These are phyloP conservation scores for Tautogolabrus adspersus DNA, from an alignment of 2,113 vertebrate genomes.

Conservation along the genomic window DNA sequence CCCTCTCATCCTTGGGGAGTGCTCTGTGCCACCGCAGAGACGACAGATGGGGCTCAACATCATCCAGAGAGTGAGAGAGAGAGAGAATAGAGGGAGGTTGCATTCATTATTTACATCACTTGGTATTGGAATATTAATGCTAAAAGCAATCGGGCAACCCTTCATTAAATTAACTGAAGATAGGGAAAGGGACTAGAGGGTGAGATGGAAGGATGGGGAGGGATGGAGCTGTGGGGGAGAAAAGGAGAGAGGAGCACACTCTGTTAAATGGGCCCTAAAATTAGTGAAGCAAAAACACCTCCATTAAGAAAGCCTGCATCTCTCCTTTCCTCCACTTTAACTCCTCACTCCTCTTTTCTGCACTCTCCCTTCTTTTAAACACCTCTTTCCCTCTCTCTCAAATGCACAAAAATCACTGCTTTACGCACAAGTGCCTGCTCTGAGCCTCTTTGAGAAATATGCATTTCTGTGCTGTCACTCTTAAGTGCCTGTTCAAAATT, in stretches of 20 bases:
- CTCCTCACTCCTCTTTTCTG: constrained; percentile 53
- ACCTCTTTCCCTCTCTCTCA: constrained; percentile 48
- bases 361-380: constrained; percentile 58
- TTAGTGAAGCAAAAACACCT: constrained; percentile 87
- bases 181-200: constrained; percentile 55
- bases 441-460: constrained; percentile 75
- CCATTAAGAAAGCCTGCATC: constrained; percentile 81
- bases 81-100: constrained; percentile 68
- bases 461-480: constrained; percentile 79
- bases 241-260: constrained; percentile 63
- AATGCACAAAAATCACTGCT: constrained; percentile 72
- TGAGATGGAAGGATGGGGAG: constrained; percentile 47
- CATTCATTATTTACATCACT: constrained; percentile 89
- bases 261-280: constrained; percentile 86
- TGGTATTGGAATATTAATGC: constrained; percentile 92
- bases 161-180: constrained; percentile 85
- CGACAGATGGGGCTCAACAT: constrained; percentile 86
- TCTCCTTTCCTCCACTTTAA: constrained; percentile 57
- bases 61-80: constrained; percentile 70
- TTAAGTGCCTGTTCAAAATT: constrained; percentile 85
- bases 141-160: constrained; percentile 88
- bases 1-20: constrained; percentile 72
- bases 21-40: constrained; percentile 77
- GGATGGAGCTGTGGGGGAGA: constrained; percentile 21
- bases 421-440: constrained; percentile 75